Conservation (phyloP, 2,113 vertebrate genomes). For the Xiphias gladius region DNA sequence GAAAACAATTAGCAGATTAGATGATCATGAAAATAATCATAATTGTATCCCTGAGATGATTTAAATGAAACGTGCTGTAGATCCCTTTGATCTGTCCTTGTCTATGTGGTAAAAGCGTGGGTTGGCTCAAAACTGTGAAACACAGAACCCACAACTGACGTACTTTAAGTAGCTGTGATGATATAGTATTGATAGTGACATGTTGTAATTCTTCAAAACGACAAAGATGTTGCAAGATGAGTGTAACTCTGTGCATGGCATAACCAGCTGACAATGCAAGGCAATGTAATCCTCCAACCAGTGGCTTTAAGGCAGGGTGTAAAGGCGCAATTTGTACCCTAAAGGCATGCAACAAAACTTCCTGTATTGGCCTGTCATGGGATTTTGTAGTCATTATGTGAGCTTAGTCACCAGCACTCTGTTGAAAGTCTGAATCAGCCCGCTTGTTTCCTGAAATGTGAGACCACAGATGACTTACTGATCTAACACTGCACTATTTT, state of each 20-base stretch:
- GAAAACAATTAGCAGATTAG: not conserved
- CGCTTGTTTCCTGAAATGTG: constrained; percentile 43
- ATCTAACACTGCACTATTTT: constrained; percentile 3
- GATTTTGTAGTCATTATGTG: constrained; percentile 10
- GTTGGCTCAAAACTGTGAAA: not conserved
- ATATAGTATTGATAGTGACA: not conserved
- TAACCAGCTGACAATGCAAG: not conserved
- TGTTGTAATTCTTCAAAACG: not conserved
- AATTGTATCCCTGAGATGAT: not conserved
- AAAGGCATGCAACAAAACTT: constrained; percentile 3
- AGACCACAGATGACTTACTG: not conserved
- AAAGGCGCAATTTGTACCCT: not conserved
- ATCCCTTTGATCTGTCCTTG: not conserved
- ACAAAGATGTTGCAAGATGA: not conserved
- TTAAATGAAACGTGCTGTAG: not conserved
- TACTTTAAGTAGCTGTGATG: not conserved
- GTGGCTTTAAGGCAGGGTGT: not conserved
- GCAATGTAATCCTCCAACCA: not conserved
- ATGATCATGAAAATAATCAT: not conserved
- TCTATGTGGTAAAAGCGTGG: not conserved
- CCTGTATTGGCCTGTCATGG: constrained; percentile 22
- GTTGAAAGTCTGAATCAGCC: constrained; percentile 25
- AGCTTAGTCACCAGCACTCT: constrained; percentile 37
- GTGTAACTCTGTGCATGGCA: not conserved
- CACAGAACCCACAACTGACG: not conserved